Base-by-base conservation (phyloP, 2,113 vertebrate species). In the Xenotilapia caudafasciata region DNA sequence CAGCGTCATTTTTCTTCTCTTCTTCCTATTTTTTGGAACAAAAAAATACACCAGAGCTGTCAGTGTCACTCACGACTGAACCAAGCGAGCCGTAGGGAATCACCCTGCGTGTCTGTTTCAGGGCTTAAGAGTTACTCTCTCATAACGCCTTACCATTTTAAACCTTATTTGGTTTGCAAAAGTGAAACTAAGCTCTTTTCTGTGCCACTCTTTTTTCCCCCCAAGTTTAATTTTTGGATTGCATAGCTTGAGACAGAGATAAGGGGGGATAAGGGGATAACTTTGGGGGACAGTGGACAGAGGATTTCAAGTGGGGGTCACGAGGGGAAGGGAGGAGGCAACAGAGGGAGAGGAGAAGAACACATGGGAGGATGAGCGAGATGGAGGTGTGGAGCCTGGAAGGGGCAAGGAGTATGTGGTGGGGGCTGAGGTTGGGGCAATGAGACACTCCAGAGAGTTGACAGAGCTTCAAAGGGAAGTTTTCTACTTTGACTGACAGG, bases 141-240 rank as follows among this genome's bases (percentile, higher is more conserved):
- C 92, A 94, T 94, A 95, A 91, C 93, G 90, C 92, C 89, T 91
- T 92, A 94, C 91, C 94, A 94, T 95, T 96, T 96, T 94, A 96
- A 96, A 95, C 95, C 95, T 92, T 95, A 96, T 96, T 96, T 96
- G 96, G 95, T 96, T 96, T 95, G 95, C 94, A 96, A 96, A 96
- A 95, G 95, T 96, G 93, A 96, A 94, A 95, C 95, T 96, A 96
- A 96, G 95, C 95, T 93, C 92, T 95, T 95, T 77, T 94, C 86
- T 91, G 35, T 80, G 73, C 83, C 81, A 90, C 87, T 90, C 80
- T 83, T 86, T 28, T 83, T 80, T 75, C 40, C 79, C 65, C 31
- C n/a, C 60, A 83, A 90, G 89, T 95, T 92, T 79, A 91, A 89
- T 93, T 95, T 94, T 94, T 92, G 90, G 92, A 92, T 89, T 86